Base-by-base conservation (phyloP, 2,797 vertebrate genomes). In the Mus minutoides region DNA sequence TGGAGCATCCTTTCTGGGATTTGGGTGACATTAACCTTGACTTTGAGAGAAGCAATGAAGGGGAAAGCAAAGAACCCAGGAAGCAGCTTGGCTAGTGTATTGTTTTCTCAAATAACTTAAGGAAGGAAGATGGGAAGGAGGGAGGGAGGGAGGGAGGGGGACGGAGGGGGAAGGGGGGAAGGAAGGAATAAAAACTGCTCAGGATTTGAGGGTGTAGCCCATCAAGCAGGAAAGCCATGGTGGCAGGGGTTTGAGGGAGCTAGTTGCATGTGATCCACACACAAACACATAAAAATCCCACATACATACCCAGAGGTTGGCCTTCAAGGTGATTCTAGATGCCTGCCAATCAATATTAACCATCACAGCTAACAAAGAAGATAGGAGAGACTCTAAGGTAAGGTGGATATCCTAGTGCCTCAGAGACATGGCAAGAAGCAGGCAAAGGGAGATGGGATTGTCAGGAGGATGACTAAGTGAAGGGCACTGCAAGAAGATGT, bases 21-120 rank as follows among this genome's bases (percentile, higher is more conserved):
- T 14, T 14, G 54, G 73, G 6, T 46, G 56, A 88, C 22, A 69
- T 56, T 75, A 4, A 46, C 49, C 34, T 16, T 49, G 71, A 54
- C 75, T 94, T 73, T 46, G 60, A 26, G 3, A 76, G 34, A 94
- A 93, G 58, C 75, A 92, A 88, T 17, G 54, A 54, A 67, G 3
- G 6, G 34, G 79, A 29, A 19, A 31, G 34, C 11, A 29, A 29
- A 49, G 54, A 69, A 26, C 14, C 37, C 34, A 29, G 60, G n/a
- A 64, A 91, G 34, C 29, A 0, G 34, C 11, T 91, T 64, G 60
- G 60, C 40, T 62, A 31, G 24, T 17, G 16, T 43, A 84, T 12
- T 62, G 24, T 46, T 43, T 62, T 62, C 26, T 69, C 43, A 85
- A 34, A 49, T 67, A 46, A 49, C 6, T 8, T 21, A 37, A 46